Evolutionary conservation across 2,797 vertebrate species (phyloP).

Genomic region (Anisognathus igniventris): DNA sequence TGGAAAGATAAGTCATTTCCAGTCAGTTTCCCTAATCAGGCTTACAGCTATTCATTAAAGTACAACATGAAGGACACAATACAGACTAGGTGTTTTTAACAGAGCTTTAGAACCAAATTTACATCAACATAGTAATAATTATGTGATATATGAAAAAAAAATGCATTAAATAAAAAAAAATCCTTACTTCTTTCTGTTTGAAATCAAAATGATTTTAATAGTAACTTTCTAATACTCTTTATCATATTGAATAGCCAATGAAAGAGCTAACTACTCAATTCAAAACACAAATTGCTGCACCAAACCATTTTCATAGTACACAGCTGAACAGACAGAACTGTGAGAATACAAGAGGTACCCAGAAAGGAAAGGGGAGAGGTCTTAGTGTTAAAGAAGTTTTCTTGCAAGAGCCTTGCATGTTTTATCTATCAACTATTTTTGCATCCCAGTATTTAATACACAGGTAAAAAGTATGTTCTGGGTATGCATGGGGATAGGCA

Average conservation of each 20-base stretch:
- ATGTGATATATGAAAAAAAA: background rate
- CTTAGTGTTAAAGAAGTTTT: background rate
- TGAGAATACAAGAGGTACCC: background rate
- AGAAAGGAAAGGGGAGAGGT: background rate
- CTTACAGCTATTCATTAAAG: background rate
- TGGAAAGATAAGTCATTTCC: constrained; percentile 20
- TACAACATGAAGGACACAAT: background rate
- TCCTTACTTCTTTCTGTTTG: background rate
- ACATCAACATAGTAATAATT: background rate
- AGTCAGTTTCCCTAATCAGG: constrained; percentile 8
- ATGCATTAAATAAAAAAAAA: background rate
- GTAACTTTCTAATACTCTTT: background rate
- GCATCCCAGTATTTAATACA: background rate
- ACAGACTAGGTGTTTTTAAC: background rate
- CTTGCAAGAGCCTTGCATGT: background rate
- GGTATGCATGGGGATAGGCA: background rate
- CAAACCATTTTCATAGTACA: background rate
- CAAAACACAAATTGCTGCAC: background rate
- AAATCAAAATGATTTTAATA: background rate
- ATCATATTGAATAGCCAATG: background rate
- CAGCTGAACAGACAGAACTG: background rate
- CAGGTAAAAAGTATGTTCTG: background rate
- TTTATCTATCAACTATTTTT: background rate
- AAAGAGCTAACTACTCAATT: background rate
- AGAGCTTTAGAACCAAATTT: background rate